Evolutionary conservation across 2,888 invertebrate genomes (phyloP).

Genomic region (Abrostola triplasia): DNA sequence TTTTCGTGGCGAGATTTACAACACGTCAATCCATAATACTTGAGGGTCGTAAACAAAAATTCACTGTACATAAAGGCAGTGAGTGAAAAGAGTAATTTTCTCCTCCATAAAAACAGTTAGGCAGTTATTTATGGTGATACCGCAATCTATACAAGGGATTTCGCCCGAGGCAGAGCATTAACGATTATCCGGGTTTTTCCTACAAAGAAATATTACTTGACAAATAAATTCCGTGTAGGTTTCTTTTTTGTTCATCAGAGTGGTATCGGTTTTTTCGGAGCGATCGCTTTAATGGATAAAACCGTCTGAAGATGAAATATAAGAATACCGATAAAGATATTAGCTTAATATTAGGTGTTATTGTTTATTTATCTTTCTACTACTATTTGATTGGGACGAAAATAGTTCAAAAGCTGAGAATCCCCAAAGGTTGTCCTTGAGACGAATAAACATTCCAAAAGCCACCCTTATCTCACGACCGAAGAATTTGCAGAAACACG

Average conservation of each 20-base stretch:
- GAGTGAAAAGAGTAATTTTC: conserved; percentile 83
- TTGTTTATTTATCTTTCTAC: conserved; percentile 6
- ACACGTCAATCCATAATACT: conserved; percentile 59
- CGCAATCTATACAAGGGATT: conserved; percentile 87
- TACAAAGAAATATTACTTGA: conserved; percentile 85
- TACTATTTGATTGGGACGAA: conserved; percentile 34
- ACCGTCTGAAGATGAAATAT: conserved; percentile 16
- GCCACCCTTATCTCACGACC: conserved; percentile 38
- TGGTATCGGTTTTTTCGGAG: conserved; percentile 43
- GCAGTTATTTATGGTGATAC: conserved; percentile 87
- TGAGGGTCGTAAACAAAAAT: conserved; percentile 74
- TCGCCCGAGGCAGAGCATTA: conserved; percentile 82
- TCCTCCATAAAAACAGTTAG: conserved; percentile 87
- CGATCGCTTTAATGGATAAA: conserved; percentile 45
- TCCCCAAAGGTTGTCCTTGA: conserved; percentile 35
- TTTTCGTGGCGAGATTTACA: conserved; percentile 44
- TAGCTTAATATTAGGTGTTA: background rate
- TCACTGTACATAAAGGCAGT: conserved; percentile 79
- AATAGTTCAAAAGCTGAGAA: conserved; percentile 19
- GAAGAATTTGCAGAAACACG: conserved; percentile 40
- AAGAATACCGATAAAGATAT: background rate
- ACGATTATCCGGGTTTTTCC: conserved; percentile 82
- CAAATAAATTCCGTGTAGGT: conserved; percentile 79
- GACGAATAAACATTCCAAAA: conserved; percentile 40
- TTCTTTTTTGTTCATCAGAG: conserved; percentile 73